A percentile compares a stretch with the other conserved stretches of the same genome.
Evolutionary conservation across 2,797 vertebrate genomes (phyloP).

Genomic region (Mormyrops attenuatus): DNA sequence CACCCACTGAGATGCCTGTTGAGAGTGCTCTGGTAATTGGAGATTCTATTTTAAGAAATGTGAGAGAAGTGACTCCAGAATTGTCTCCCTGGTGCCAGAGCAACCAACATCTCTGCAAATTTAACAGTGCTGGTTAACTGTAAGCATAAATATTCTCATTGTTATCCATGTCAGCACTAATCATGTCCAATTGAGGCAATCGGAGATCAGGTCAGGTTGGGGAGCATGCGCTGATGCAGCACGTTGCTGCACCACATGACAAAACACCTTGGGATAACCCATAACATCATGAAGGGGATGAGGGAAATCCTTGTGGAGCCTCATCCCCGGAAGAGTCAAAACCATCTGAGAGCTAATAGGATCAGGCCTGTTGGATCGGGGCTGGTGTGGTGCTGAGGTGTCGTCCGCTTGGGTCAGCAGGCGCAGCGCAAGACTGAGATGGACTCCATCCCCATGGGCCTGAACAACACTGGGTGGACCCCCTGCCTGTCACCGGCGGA

Average conservation of each 20-base stretch:
- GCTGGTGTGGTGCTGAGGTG: no score
- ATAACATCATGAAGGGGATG: no score
- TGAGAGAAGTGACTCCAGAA: not conserved
- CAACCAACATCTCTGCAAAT: not conserved
- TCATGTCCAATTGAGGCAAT: not conserved
- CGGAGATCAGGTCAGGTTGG: no score
- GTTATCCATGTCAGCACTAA: not conserved
- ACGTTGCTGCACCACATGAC: no score
- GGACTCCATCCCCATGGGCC: constrained; percentile 97
- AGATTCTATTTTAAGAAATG: no score
- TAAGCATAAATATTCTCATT: not conserved
- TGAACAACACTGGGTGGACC: constrained; percentile 99
- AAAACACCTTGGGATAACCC: no score
- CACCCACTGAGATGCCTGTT: not conserved
- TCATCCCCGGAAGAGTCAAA: no score
- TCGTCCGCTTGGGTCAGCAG: constrained; percentile 55
- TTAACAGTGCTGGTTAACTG: not conserved
- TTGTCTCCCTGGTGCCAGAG: not conserved
- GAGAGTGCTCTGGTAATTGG: not conserved
- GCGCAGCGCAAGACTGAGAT: constrained; percentile 94
- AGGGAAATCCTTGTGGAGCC: no score
- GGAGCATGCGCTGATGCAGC: no score
- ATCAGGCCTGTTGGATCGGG: no score
- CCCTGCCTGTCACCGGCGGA: constrained; percentile 87
- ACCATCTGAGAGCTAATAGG: no score